Evolutionary conservation across 2,888 invertebrate genomes (phyloP).

Genomic region (Lycia hirtaria): DNA sequence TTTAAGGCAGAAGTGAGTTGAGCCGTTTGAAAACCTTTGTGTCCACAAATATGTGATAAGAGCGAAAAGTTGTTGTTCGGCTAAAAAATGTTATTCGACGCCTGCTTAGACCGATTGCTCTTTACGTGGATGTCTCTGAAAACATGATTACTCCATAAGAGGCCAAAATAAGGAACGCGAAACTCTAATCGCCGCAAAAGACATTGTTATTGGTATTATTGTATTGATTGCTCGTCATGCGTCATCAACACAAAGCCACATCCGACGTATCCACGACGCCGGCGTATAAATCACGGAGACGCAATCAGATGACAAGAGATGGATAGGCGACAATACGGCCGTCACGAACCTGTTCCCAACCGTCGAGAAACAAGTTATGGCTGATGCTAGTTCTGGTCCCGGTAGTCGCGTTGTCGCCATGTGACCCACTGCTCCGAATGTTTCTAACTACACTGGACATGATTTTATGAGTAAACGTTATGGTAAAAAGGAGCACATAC

Average conservation of each 20-base stretch:
- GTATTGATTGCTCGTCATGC: slow-evolving; percentile 33
- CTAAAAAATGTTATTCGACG: no score
- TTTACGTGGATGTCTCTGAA: no score
- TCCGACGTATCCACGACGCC: slow-evolving; percentile 44
- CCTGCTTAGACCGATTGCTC: no score
- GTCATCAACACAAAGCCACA: slow-evolving; percentile 32
- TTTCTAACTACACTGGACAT: slow-evolving; percentile 45
- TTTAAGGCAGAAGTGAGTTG: no score
- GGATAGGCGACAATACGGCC: slow-evolving; percentile 43
- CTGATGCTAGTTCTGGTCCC: slow-evolving; percentile 30
- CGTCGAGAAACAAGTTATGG: slow-evolving; percentile 38
- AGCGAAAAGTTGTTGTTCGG: no score
- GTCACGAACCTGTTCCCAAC: slow-evolving; percentile 36
- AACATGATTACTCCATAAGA: no score
- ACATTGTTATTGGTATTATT: no score
- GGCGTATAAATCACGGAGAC: slow-evolving; percentile 49
- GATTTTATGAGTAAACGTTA: slow-evolving; percentile 37
- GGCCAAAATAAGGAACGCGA: slow-evolving; percentile 16
- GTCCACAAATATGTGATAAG: no score
- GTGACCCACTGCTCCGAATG: slow-evolving; percentile 56
- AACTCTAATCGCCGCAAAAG: slow-evolving; percentile 28
- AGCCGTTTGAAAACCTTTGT: no score
- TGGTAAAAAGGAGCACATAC: slow-evolving; percentile 1
- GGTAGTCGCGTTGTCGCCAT: slow-evolving; percentile 47
- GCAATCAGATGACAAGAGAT: slow-evolving; percentile 53